Conservation (phyloP, 2,888 invertebrate genomes). For the Amblyjoppa fuscipennis region DNA sequence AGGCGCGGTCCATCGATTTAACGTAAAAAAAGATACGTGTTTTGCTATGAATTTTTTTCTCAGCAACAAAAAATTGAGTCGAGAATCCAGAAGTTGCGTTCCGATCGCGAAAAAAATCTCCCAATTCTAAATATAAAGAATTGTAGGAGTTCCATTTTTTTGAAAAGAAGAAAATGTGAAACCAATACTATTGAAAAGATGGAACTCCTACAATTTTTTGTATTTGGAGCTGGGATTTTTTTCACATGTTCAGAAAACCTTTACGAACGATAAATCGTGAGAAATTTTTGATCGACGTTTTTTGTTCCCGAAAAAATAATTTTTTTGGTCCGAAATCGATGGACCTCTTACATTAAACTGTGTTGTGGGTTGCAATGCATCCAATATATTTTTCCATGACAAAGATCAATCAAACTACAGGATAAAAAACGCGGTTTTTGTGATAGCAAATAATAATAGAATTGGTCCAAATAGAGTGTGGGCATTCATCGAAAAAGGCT, state of each 20-base stretch:
- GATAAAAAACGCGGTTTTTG: conserved; percentile 7
- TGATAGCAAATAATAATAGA: conserved; percentile 13
- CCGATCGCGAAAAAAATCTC: neutral
- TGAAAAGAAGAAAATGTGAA: neutral
- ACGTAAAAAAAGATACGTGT: neutral
- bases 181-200: neutral
- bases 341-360: neutral
- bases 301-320: neutral
- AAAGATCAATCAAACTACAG: neutral
- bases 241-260: no score
- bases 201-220: neutral
- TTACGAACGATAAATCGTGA: no score
- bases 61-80: neutral
- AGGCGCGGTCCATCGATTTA: neutral
- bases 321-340: neutral
- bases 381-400: neutral
- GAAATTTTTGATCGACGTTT: no score
- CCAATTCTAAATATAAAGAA: neutral
- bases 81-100: neutral
- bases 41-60: neutral
- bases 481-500: conserved; percentile 9
- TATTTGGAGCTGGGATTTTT: neutral
- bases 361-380: neutral
- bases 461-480: neutral
- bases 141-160: neutral